Conservation (phyloP, 2,888 invertebrate genomes). For the Ochropleura leucogaster region DNA sequence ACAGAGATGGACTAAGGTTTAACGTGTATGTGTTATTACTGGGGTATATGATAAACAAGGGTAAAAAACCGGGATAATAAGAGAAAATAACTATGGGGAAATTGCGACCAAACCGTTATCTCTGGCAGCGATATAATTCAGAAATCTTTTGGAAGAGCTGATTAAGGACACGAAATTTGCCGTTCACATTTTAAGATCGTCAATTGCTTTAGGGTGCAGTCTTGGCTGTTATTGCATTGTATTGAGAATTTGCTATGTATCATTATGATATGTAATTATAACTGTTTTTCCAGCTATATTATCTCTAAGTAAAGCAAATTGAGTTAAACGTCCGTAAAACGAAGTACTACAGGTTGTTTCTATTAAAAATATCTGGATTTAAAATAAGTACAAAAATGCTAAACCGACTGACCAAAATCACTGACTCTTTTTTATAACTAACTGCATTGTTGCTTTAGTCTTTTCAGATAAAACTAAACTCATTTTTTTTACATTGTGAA, state of each 20-base stretch:
- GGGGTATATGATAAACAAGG: neutral
- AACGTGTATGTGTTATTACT: neutral
- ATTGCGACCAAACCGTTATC: neutral
- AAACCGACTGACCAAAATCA: slow-evolving; percentile 17
- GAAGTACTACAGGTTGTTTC: neutral
- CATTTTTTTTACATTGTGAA: slow-evolving; percentile 36
- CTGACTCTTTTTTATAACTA: slow-evolving; percentile 23
- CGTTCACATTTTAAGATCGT: neutral
- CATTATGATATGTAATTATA: neutral
- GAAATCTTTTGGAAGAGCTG: neutral
- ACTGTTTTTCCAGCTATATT: neutral
- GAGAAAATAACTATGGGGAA: neutral
- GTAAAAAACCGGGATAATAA: neutral
- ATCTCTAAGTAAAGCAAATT: neutral
- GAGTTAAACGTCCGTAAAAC: neutral
- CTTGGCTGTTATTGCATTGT: neutral
- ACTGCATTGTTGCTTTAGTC: slow-evolving; percentile 12
- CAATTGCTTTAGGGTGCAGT: neutral
- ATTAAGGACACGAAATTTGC: neutral
- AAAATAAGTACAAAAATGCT: slow-evolving; percentile 6
- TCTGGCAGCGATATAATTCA: neutral
- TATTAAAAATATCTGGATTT: neutral
- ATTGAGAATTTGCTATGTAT: neutral
- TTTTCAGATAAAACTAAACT: slow-evolving; percentile 28
- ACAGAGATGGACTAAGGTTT: slow-evolving; percentile 43